Evolutionary conservation across 2,797 vertebrate species (phyloP), one percentile per base, ranked within the genome.

Genomic region (Enteromius trimaculatus): DNA sequence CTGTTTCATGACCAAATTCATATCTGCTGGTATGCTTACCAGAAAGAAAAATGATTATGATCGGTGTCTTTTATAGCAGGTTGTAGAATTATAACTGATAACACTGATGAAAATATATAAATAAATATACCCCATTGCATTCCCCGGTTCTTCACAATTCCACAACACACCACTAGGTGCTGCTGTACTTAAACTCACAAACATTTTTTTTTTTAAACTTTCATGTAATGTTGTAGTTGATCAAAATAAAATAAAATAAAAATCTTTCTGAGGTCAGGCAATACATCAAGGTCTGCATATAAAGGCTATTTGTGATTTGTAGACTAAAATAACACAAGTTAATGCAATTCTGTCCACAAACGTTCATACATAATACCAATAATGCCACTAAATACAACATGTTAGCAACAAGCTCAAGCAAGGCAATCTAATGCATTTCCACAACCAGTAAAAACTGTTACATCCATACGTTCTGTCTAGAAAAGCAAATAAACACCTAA

Each of bases 121-220:
- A 51, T 21, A 10, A 69, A 58, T 58, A 51, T 70, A 51, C 21
- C 17, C 39, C 8, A 7, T 19, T 29, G 34, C n/a, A 71, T 29
- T 60, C 7, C 53, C 19, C 17, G 60, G 17, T 19, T 49, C 23
- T 74, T 26, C 10, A 26, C 60, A 26, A 65, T 92, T 86, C 84
- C 82, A 83, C 64, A 49, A 84, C 47, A 87, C 87, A 88, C 92
- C 92, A 92, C 90, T 87, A 94, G 93, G 91, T 91, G 93, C 79
- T 91, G 91, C 92, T 92, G 69, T 91, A 84, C 89, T 91, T 87
- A 89, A 91, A 89, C 86, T 78, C 23, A 75, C 47, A 10, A 42
- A 31, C 4, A 6, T 51, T 16, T n/a, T 7, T 34, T 37, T 8
- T 39, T 39, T 9, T 6, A 42, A 3, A 37, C 39, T 21, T 34